Evolutionary conservation across 2,888 invertebrate genomes (phyloP).

Genomic region (Gnatocerus cornutus): DNA sequence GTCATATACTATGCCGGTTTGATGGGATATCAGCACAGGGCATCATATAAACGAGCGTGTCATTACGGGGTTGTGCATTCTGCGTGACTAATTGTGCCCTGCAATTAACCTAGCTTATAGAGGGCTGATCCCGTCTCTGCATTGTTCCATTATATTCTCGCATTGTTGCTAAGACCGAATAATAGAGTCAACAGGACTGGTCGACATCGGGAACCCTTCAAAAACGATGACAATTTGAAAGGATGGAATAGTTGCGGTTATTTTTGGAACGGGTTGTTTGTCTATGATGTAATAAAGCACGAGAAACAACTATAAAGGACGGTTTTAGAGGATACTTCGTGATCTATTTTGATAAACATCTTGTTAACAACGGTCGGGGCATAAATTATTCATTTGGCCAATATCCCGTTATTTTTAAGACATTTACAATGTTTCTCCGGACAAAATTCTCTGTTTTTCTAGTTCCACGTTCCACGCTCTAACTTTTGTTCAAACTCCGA

Average conservation of each 20-base stretch:
- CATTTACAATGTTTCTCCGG: too few species aligned
- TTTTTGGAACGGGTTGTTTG: slow-evolving; percentile 14
- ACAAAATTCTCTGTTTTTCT: too few species aligned
- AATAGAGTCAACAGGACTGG: slow-evolving; percentile 39
- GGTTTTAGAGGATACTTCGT: slow-evolving; percentile 16
- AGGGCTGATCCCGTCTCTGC: slow-evolving; percentile 49
- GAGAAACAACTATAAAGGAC: slow-evolving; percentile 19
- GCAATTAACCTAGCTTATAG: slow-evolving; percentile 63
- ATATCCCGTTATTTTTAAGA: neutral
- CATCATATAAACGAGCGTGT: slow-evolving; percentile 60
- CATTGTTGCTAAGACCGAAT: slow-evolving; percentile 50
- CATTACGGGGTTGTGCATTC: slow-evolving; percentile 62
- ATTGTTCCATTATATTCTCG: slow-evolving; percentile 48
- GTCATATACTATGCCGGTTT: slow-evolving; percentile 42
- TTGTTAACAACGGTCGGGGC: neutral
- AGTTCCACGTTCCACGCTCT: neutral
- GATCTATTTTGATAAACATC: slow-evolving; percentile 32
- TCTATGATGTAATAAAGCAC: slow-evolving; percentile 15
- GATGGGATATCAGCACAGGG: slow-evolving; percentile 52
- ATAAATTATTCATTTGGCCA: neutral
- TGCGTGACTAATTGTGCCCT: slow-evolving; percentile 63
- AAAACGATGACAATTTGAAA: slow-evolving; percentile 26
- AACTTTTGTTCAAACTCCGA: slow-evolving; percentile 6
- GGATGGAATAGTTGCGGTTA: slow-evolving; percentile 3
- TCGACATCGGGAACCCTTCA: slow-evolving; percentile 23